phyloP scores from a whole-genome alignment of 2,888 invertebrate species.

The Pseudococcus viburni region DNA sequence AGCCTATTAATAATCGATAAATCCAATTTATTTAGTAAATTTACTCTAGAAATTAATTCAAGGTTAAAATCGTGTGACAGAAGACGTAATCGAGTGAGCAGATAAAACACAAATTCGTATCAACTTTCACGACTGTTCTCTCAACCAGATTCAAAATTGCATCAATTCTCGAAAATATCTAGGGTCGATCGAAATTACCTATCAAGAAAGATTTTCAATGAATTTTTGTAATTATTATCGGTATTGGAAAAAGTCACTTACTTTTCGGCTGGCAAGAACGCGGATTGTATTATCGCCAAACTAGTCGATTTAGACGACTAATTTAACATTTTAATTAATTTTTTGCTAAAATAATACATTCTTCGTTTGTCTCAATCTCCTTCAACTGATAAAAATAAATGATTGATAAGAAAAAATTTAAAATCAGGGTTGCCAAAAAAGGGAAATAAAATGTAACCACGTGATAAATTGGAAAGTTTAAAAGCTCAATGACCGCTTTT shows the following conservation, averaged over 20 bases:
- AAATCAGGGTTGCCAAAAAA: background rate
- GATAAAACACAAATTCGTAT: background rate
- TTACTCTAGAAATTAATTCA: slow-evolving; percentile 6
- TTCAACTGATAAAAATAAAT: background rate
- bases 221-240: background rate
- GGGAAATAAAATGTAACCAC: background rate
- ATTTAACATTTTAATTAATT: background rate
- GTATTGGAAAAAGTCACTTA: background rate
- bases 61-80: slow-evolving; percentile 28
- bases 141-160: background rate
- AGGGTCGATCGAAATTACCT: too few species aligned
- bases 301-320: background rate
- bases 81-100: background rate
- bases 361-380: background rate
- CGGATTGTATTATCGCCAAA: background rate
- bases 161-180: background rate
- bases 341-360: background rate
- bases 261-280: background rate
- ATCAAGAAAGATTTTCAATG: background rate
- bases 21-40: slow-evolving; percentile 16
- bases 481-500: background rate
- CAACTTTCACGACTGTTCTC: background rate
- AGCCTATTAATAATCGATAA: background rate
- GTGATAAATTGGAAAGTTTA: background rate
- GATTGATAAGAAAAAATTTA: background rate